Base-by-base conservation (phyloP, 2,113 vertebrate genomes). In the Paraplagusia blochii region DNA sequence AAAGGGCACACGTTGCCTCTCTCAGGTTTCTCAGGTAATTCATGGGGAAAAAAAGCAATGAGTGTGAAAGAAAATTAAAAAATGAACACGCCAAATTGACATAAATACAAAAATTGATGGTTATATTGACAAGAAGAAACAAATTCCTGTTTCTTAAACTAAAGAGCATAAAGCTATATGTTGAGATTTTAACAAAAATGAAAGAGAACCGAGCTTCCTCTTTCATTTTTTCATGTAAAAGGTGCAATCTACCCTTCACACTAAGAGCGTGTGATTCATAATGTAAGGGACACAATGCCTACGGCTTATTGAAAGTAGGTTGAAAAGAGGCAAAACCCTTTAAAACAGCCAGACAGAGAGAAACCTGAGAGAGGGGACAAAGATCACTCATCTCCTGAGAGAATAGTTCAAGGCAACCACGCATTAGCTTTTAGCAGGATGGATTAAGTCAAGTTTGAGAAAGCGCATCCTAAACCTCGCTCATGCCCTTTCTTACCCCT, bases 381-480 rank as follows among this genome's bases (percentile, higher is more conserved):
- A 88, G 85, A 86, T 90, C 86, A 85, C 85, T 76, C 78, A 72
- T 85, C 83, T 82, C 72, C 82, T 50, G 74, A 80, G 78, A 87
- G 81, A 88, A 77, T 42, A 80, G 87, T 89, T 85, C 88, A 85
- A 85, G 79, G 80, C 75, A 66, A 82, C 77, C 88, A 84, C 88
- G 90, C 90, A 91, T 92, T 91, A 92, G 91, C 91, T 92, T 92
- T 91, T 92, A 92, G 90, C 87, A 87, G 87, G 88, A 88, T 88
- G 83, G 84, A 89, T 89, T 82, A 89, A 91, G 89, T 92, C 89
- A 92, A 91, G 90, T 91, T 90, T 87, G 87, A 90, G 88, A 89
- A 90, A 78, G 81, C 19, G 75, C 86, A 89, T 91, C 87, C 76
- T 79, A 79, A 86, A 77, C 70, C 81, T 72, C 68, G 82, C 68